Evolutionary conservation across 2,888 invertebrate genomes (phyloP).

Genomic region (Leuctra nigra): DNA sequence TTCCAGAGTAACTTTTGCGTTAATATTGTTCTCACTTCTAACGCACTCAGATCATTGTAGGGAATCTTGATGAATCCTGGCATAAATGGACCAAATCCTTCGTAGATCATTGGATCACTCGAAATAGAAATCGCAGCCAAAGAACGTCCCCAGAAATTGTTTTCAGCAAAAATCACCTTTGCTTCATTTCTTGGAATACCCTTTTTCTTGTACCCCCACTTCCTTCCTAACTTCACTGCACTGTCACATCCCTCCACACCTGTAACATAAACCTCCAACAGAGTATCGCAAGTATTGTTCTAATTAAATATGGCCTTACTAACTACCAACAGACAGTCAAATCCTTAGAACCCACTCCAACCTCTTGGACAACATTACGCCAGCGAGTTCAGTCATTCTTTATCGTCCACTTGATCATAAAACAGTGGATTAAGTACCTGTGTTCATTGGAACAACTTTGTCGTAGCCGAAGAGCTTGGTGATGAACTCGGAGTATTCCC

Average conservation of each 20-base stretch:
- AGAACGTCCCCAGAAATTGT: constrained; percentile 95
- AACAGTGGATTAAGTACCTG: too few species aligned
- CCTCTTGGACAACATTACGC: too few species aligned
- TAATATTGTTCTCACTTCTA: background rate
- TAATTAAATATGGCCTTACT: too few species aligned
- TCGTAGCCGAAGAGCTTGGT: constrained; percentile 81
- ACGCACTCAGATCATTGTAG: constrained; percentile 70
- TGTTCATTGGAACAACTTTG: constrained; percentile 91
- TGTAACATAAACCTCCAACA: constrained; percentile 38
- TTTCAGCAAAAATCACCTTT: constrained; percentile 82
- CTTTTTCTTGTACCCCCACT: constrained; percentile 89
- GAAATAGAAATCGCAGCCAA: constrained; percentile 84
- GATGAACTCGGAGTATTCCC: constrained; percentile 81
- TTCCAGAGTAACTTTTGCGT: background rate
- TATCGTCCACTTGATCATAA: too few species aligned
- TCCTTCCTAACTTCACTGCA: constrained; percentile 85
- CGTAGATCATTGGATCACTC: constrained; percentile 74
- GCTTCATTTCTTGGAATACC: constrained; percentile 75
- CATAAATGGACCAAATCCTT: constrained; percentile 87
- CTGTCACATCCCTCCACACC: constrained; percentile 95
- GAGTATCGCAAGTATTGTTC: too few species aligned
- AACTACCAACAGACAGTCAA: too few species aligned
- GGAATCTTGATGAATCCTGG: constrained; percentile 81
- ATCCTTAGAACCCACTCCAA: too few species aligned
- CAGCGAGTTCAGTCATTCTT: too few species aligned